A percentile compares a stretch with the other conserved stretches of the same genome.
Evolutionary conservation across 2,888 invertebrate genomes (phyloP).

Genomic region (Corbicula japonica): DNA sequence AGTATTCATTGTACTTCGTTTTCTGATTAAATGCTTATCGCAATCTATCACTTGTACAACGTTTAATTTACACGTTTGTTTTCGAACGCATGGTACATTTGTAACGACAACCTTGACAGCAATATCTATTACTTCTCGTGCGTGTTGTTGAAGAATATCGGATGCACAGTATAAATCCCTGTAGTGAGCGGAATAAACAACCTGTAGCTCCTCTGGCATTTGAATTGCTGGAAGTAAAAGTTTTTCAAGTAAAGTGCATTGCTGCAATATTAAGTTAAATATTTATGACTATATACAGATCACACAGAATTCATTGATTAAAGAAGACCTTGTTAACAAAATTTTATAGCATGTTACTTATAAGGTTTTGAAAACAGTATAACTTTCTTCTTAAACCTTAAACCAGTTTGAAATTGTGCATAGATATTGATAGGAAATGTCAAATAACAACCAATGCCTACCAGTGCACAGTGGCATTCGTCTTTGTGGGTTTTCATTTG

Average conservation of each 20-base stretch:
- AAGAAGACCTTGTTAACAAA: too few species aligned
- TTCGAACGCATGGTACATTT: slow-evolving; percentile 3
- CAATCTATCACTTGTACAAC: slow-evolving; percentile 6
- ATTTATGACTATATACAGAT: too few species aligned
- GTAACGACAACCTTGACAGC: not conserved
- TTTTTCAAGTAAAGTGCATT: too few species aligned
- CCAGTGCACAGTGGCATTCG: slow-evolving; percentile 45
- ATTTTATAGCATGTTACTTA: too few species aligned
- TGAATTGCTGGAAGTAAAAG: slow-evolving; percentile 18
- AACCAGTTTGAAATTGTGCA: too few species aligned
- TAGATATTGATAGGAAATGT: too few species aligned
- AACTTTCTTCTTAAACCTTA: too few species aligned
- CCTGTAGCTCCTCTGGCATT: slow-evolving; percentile 17
- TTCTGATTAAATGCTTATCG: not conserved
- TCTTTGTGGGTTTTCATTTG: slow-evolving; percentile 36
- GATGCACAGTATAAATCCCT: slow-evolving; percentile 29
- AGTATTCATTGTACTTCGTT: not conserved
- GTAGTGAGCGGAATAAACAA: slow-evolving; percentile 26
- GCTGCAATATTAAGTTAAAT: too few species aligned
- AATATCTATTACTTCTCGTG: slow-evolving; percentile 2
- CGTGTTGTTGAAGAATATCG: slow-evolving; percentile 3
- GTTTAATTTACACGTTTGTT: slow-evolving; percentile 3
- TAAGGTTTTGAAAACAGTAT: too few species aligned
- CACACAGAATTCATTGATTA: too few species aligned
- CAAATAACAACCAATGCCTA: too few species aligned